A percentile compares a stretch with the other conserved stretches of the same genome.
phyloP scores from a whole-genome alignment of 2,797 vertebrate species.

The Bothrops alternatus region DNA sequence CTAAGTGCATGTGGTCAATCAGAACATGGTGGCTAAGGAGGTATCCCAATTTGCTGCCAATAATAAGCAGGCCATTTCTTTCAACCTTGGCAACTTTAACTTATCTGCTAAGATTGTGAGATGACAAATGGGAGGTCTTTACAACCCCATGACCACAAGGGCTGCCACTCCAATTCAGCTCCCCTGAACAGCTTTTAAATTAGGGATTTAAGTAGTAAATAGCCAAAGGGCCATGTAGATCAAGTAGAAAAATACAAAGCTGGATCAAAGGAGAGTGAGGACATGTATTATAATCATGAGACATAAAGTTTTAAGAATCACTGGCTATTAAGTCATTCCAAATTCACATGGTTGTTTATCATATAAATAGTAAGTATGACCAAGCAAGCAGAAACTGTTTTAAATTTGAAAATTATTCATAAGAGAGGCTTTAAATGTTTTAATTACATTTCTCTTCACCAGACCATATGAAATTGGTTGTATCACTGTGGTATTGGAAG shows the following conservation, averaged over 20 bases:
- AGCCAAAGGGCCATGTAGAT: neutral
- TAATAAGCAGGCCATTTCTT: neutral
- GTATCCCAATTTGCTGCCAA: neutral
- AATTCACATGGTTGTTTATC: neutral
- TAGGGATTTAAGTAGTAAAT: slow-evolving; percentile 13
- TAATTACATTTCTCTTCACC: neutral
- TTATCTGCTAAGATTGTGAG: neutral
- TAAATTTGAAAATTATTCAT: neutral
- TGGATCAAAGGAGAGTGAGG: neutral
- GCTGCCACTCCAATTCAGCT: neutral
- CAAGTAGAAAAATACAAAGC: neutral
- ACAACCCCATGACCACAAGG: neutral
- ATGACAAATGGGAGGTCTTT: neutral
- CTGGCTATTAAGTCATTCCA: neutral
- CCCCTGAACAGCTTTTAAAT: neutral
- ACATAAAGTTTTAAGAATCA: neutral
- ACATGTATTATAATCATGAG: neutral
- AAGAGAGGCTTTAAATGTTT: neutral
- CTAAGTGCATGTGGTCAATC: neutral
- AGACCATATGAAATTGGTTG: neutral
- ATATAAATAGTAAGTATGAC: neutral
- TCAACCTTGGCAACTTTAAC: neutral
- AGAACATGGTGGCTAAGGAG: neutral
- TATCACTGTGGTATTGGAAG: neutral
- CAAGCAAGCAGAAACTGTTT: neutral